Percentiles rank a stretch among this genome's conserved stretches.
phyloP scores from a whole-genome alignment of 2,113 vertebrate genomes.

The Crypturellus undulatus region DNA sequence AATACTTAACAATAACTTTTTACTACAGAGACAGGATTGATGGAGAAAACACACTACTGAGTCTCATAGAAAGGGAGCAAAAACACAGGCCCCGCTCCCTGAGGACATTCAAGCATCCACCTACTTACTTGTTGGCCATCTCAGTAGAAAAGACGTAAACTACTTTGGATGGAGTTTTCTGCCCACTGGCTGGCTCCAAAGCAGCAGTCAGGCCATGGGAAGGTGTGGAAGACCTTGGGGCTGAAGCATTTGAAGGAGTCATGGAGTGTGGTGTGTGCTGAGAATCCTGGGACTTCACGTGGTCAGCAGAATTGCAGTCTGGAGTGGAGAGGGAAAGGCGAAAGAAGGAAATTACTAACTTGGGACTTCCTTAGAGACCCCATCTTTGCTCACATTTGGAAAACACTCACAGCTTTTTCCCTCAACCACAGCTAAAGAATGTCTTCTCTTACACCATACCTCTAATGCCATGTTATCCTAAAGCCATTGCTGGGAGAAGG shows the following conservation, averaged over 20 bases:
- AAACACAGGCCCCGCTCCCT: neutral
- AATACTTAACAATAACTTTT: neutral
- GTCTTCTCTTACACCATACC: neutral
- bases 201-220: conserved; percentile 90
- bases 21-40: neutral
- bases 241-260: conserved; percentile 84
- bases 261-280: conserved; percentile 86
- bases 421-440: neutral
- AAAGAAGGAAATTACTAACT: neutral
- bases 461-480: neutral
- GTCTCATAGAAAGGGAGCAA: neutral
- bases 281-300: conserved; percentile 91
- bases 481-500: neutral
- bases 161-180: conserved; percentile 94
- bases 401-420: neutral
- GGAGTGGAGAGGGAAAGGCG: neutral
- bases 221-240: conserved; percentile 89
- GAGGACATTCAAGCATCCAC: conserved; percentile 34
- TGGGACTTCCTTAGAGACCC: neutral
- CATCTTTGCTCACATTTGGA: neutral
- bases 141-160: conserved; percentile 99
- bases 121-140: conserved; percentile 98
- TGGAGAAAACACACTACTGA: neutral
- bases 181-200: conserved; percentile 86
- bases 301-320: conserved; percentile 96